Evolutionary conservation across 2,888 invertebrate genomes (phyloP).

Genomic region (Melanophora roralis): DNA sequence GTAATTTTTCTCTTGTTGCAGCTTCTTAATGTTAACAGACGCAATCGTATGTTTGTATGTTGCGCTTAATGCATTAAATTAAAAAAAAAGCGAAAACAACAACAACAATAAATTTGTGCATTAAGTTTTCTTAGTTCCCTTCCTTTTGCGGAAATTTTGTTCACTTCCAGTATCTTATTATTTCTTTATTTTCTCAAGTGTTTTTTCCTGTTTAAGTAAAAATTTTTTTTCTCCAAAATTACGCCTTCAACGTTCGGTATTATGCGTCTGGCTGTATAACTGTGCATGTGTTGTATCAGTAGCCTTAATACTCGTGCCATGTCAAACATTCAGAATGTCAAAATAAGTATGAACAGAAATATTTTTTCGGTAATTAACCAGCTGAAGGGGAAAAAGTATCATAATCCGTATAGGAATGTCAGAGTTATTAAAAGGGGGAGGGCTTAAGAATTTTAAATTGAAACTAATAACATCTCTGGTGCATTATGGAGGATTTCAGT

Average conservation of each 20-base stretch:
- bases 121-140: not conserved
- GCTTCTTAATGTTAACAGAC: conserved; percentile 3
- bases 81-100: conserved; percentile 4
- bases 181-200: conserved; percentile 21
- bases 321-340: conserved; percentile 2
- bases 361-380: conserved; percentile 42
- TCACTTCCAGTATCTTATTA: not conserved
- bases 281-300: not conserved
- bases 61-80: conserved; percentile 38
- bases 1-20: conserved; percentile 22
- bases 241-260: not conserved
- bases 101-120: conserved; percentile 14
- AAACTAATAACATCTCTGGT: not conserved
- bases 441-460: not conserved
- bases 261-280: not conserved
- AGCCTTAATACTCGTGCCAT: conserved; percentile 42
- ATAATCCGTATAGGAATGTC: not conserved
- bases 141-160: not conserved
- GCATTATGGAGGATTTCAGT: not conserved
- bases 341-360: conserved; percentile 3
- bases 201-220: conserved; percentile 27
- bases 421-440: not conserved
- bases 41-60: not conserved
- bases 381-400: not conserved
- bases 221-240: not conserved